Evolutionary conservation across 2,888 invertebrate species (phyloP), one percentile per base, ranked within the genome.

Genomic region (Embidobia sp.): DNA sequence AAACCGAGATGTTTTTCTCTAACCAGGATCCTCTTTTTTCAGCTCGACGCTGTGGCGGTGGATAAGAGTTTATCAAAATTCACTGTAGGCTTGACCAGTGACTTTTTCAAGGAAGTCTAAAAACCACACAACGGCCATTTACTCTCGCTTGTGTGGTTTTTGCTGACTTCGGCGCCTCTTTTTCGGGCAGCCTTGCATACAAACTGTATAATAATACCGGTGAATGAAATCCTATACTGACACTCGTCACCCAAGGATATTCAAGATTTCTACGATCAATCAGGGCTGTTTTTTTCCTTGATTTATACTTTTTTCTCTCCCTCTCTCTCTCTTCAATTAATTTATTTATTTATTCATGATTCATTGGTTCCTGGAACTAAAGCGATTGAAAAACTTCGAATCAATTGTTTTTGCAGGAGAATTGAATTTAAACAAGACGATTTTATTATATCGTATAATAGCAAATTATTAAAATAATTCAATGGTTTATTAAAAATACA

Each of bases 1-100:
- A 29, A 29, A 29, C 29, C 48, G 59, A 69, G 29, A 31, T 35
- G 46, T 70, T 70, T 61, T 69, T 15, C 1, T 53, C 6, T 22
- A 44, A 26, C 1, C n/a, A 29, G 8, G 4, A n/a, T 29, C n/a
- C 1, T 10, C 1, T 59, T 75, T 37, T 88, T 87, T 66, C 83
- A 87, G 88, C 84, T 84, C 77, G 87, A 87, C 67, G 83, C 81
- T 70, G 79, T 80, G 70, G 81, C 82, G 80, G 83, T 79, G 73
- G 84, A 85, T 82, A 87, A 86, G 77, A 86, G 80, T 79, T 80
- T 85, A 83, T 82, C 85, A 75, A 85, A 86, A 80, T 84, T 86
- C 80, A 75, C 85, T 77, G 80, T 82, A 78, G 85, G 82, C 81
- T 81, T 85, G 79, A 81, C 82, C 63, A 72, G 83, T 63, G 82